Evolutionary conservation across 2,797 vertebrate genomes (phyloP).

Genomic region (Chaunax sp.): DNA sequence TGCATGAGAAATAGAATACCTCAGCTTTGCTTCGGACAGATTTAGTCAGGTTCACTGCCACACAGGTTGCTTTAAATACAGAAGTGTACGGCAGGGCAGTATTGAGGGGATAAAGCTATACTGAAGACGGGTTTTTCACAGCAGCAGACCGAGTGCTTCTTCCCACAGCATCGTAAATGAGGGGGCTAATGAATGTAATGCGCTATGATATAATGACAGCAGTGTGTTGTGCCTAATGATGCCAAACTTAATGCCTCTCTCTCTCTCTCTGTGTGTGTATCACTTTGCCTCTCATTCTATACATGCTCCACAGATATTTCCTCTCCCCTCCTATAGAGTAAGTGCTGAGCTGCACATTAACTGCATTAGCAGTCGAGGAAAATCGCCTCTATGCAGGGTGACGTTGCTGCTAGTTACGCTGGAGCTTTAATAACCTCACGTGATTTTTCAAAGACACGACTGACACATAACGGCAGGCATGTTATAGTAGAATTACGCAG

Average conservation of each 20-base stretch:
- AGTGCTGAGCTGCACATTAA: constrained; percentile 60
- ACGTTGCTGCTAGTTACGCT: constrained; percentile 61
- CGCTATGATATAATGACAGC: constrained; percentile 61
- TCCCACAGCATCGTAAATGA: constrained; percentile 58
- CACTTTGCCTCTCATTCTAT: constrained; percentile 19
- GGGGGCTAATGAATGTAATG: constrained; percentile 62
- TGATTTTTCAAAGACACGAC: constrained; percentile 15
- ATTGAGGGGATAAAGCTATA: constrained; percentile 25
- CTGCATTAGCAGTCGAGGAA: constrained; percentile 51
- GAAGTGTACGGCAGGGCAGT: constrained; percentile 31
- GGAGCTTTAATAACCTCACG: constrained; percentile 43
- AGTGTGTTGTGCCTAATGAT: constrained; percentile 66
- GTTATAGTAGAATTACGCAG: constrained; percentile 20
- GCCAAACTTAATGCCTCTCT: constrained; percentile 57
- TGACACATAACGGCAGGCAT: constrained; percentile 1
- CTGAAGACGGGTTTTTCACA: constrained; percentile 40
- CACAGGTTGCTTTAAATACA: constrained; percentile 69
- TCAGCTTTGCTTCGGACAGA: constrained; percentile 60
- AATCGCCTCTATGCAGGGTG: constrained; percentile 44
- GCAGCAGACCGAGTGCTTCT: constrained; percentile 37
- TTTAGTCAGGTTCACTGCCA: constrained; percentile 71
- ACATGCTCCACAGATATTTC: constrained; percentile 27
- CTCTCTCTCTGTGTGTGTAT: constrained; percentile 33
- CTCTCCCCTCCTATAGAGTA: constrained; percentile 24
- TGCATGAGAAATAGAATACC: constrained; percentile 55